Evolutionary conservation across 2,797 vertebrate genomes (phyloP), one percentile per base, ranked within the genome.

Genomic region (Ceryle rudis): DNA sequence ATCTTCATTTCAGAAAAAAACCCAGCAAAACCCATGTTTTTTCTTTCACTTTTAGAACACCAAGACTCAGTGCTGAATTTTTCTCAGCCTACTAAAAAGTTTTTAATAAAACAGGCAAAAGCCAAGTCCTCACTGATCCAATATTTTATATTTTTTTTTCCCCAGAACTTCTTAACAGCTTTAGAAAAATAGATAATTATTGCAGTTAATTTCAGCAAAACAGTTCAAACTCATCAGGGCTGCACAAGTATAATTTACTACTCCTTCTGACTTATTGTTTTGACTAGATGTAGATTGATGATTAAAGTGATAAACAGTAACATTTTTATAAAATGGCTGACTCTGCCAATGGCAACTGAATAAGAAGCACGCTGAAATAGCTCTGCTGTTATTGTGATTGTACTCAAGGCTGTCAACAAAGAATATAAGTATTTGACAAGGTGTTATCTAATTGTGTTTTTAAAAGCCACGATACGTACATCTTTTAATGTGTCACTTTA

Each of bases 381-480:
- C 98, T 95, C 93, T 86, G 97, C 97, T 77, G 94, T 96, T 97
- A 98, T 97, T 98, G 98, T 98, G 97, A 97, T 97, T 97, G 96
- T 95, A 97, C 97, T 96, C 98, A 64, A 93, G 97, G 98, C 98
- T 99, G 99, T 99, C 99, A 99, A 98, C 98, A 97, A 97, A 97
- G 97, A 97, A 98, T 98, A 95, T 98, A 98, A 97, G 97, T 96
- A 97, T 97, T 98, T 98, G 99, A 99, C 98, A 98, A 98, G 98
- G 98, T 98, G 98, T 98, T 99, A 98, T 99, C 98, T 98, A 98
- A 98, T 98, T 98, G 98, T 99, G 98, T 98, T 98, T 98, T 98
- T 98, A 98, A 98, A 99, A 98, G 98, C 97, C 98, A 97, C 97
- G 96, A 98, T 97, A 98, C 97, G 94, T 97, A 98, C 98, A 98